Evolutionary conservation across 2,888 invertebrate species (phyloP), one percentile per base, ranked within the genome.

Genomic region (Lasius fuliginosus): DNA sequence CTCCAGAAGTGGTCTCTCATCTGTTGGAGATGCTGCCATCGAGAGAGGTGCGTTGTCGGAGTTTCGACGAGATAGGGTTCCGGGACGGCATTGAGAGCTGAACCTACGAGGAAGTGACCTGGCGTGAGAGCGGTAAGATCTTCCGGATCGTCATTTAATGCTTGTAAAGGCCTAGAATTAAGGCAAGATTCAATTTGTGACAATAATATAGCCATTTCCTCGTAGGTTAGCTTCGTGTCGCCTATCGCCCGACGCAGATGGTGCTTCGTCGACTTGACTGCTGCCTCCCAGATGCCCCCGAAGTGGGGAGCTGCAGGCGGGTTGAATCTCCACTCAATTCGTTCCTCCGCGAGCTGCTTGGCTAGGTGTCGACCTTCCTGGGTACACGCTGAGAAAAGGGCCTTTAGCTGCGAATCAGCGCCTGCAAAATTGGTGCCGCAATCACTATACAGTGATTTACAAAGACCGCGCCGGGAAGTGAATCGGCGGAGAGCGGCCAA

Each of bases 281-380:
- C 33, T 0, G 33, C 33, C 5, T 36, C 33, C 33, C 33, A 36
- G 2, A 36, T 0, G 5, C 46, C 68, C 0, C 68, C 68, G 15
- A 68, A 68, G 12, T 68, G n/a, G 0, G 68, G 42, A 0, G 46
- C 42, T 0, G 68, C 42, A 5, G 68, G 68, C 0, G 68, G 68
- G 27, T 68, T 68, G 9, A 68, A 68, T 0, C n/a, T 11, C 68
- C 68, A 68, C 1, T n/a, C 23, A 1, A 58, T 12, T 5, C 36
- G 0, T 0, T 65, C 23, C 1, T 18, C 1, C 0, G 65, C 65
- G 0, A 40, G 9, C 3, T 4, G 1, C 0, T 8, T 6, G 9
- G 18, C 36, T 4, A 65, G 15, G 1, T n/a, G 65, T 5, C 9
- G 4, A 0, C 1, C 36, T 4, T 40, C 65, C 4, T 3, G 30